Conservation (phyloP, 2,888 invertebrate genomes). For the Microplitis deprimator region DNA sequence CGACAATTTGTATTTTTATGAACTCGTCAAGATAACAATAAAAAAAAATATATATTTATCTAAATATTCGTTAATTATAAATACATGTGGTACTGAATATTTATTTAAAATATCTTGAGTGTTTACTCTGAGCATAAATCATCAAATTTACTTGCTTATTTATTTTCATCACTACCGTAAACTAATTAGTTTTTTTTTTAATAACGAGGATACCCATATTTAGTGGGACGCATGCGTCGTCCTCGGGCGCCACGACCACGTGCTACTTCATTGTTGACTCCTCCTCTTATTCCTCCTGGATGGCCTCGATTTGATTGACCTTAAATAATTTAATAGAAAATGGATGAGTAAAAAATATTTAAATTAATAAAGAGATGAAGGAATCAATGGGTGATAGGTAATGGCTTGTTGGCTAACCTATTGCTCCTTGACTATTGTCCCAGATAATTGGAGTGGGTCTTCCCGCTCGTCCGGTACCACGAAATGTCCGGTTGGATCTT, state of each 20-base stretch:
- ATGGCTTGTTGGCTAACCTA: slow-evolving; percentile 48
- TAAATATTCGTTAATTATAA: slow-evolving; percentile 29
- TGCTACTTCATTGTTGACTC: slow-evolving; percentile 54
- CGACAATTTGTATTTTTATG: not conserved
- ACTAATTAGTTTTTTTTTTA: slow-evolving; percentile 33
- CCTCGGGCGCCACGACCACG: slow-evolving; percentile 61
- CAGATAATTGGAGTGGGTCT: slow-evolving; percentile 79
- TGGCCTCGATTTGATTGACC: slow-evolving; percentile 60
- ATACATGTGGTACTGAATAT: not conserved
- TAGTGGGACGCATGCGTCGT: slow-evolving; percentile 58
- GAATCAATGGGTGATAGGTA: not conserved
- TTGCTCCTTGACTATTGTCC: slow-evolving; percentile 68
- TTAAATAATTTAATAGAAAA: slow-evolving; percentile 34
- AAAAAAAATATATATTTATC: slow-evolving; percentile 34
- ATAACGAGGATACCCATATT: slow-evolving; percentile 53
- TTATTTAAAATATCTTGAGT: not conserved
- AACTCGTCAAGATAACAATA: slow-evolving; percentile 2
- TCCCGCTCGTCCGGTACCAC: slow-evolving; percentile 64
- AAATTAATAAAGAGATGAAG: slow-evolving; percentile 10
- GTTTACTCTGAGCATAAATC: slow-evolving; percentile 4
- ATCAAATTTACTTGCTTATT: too few species aligned
- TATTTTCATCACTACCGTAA: too few species aligned
- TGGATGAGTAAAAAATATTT: slow-evolving; percentile 20
- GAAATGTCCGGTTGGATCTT: slow-evolving; percentile 64
- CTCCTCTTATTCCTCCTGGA: slow-evolving; percentile 54